These are phyloP conservation scores for Rhaphigaster nebulosa DNA, from an alignment of 2,888 invertebrate genomes.

Conservation along the genomic window DNA sequence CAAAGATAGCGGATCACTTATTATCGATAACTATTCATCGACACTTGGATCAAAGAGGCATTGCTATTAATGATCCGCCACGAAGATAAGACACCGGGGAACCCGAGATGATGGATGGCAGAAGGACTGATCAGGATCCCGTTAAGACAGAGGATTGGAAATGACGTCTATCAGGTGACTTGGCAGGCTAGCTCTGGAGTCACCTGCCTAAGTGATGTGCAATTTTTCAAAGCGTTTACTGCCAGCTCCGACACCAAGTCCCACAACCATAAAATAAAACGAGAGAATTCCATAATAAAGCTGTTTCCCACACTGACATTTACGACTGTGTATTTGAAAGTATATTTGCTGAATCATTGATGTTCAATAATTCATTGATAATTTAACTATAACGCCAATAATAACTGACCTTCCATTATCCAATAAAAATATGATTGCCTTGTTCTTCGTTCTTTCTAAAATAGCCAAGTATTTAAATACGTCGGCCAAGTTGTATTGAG, in stretches of 20 bases:
- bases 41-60: neutral
- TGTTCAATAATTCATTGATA: neutral
- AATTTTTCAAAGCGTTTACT: neutral
- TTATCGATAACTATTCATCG: neutral
- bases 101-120: neutral
- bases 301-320: neutral
- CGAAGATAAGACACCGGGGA: neutral
- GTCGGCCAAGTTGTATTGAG: no score
- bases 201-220: neutral
- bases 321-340: neutral
- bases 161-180: neutral
- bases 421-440: no score
- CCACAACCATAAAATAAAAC: neutral
- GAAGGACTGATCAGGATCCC: neutral
- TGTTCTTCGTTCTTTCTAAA: no score
- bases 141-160: conserved; percentile 31
- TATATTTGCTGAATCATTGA: neutral
- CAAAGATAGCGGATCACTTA: neutral
- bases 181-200: neutral
- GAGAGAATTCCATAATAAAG: neutral
- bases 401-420: no score
- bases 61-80: neutral
- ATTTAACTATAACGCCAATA: neutral
- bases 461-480: no score
- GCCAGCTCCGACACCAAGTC: neutral